Evolutionary conservation across 2,888 invertebrate genomes (phyloP), one percentile per base, ranked within the genome.

Genomic region (Pseudoips prasinana): DNA sequence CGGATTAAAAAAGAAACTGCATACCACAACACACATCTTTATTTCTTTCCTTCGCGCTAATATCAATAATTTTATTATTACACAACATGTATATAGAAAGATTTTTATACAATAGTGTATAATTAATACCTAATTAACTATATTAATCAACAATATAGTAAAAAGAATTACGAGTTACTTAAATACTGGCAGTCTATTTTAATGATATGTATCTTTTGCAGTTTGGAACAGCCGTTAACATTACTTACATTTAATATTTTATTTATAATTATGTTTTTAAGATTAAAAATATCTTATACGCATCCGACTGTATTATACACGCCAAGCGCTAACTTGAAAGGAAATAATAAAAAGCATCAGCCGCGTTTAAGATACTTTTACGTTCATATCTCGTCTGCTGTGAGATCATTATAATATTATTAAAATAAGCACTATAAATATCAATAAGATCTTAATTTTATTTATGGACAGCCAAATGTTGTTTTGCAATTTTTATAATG

Each of bases 51-150:
- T 64, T 59, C 68, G 38, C 65, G 47, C 76, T 82, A 78, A 67
- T 70, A 48, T 75, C 71, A 74, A 72, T 79, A 81, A 73, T 76
- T 79, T 83, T 78, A 83, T 73, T 79, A 83, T 76, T 83, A 86
- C 84, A 87, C 87, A 88, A 88, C 87, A 87, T 87, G 88, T 87
- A 87, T 80, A 87, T 88, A 87, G 88, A 87, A 87, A 87, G 88
- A 85, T 74, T 83, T 86, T 87, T 83, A 86, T 87, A 87, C 86
- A 87, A 88, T 87, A 87, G 86, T 88, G 85, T 87, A 88, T 87
- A 86, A 77, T 79, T 77, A 77, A 66, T 74, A 61, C 65, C 80
- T 86, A 82, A 66, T 65, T 72, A 77, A 65, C 82, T 83, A 80
- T 80, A 74, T 70, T 78, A 77, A 70, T 82, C 86, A 87, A 87